phyloP scores from a whole-genome alignment of 2,113 vertebrate genomes.

The Amblyopsis rosae region DNA sequence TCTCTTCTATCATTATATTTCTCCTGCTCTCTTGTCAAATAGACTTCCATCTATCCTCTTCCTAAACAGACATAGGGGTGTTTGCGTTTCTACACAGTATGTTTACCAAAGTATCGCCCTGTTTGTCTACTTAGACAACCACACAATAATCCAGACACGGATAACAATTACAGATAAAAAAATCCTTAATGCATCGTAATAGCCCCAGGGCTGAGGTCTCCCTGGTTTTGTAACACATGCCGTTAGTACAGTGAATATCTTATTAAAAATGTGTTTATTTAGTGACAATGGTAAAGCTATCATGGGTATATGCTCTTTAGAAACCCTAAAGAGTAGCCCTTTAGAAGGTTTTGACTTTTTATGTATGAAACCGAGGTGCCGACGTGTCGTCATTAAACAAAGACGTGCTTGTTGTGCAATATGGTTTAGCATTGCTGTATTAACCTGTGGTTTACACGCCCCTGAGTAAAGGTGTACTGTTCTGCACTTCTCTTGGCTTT shows the following conservation, averaged over 20 bases:
- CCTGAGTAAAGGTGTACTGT: constrained; percentile 24
- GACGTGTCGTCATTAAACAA: constrained; percentile 30
- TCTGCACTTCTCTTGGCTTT: constrained; percentile 44
- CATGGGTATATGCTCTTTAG: background rate
- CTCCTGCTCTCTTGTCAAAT: no score
- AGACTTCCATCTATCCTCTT: no score
- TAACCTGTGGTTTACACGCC: constrained; percentile 12
- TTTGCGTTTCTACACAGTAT: no score
- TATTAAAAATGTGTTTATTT: background rate
- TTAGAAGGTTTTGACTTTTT: constrained; percentile 20
- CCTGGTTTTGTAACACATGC: background rate
- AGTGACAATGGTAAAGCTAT: background rate
- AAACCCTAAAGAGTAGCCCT: constrained; percentile 9
- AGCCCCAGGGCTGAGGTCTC: background rate
- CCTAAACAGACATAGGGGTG: no score
- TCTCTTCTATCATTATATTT: no score
- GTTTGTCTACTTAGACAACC: constrained; percentile 17
- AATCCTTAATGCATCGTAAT: background rate
- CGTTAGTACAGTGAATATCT: background rate
- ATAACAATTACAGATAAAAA: no score
- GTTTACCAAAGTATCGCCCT: background rate
- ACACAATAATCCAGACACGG: no score
- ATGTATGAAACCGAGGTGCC: constrained; percentile 24
- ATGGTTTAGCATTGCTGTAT: constrained; percentile 47
- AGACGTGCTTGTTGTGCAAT: constrained; percentile 42